Evolutionary conservation across 2,888 invertebrate species (phyloP), one percentile per base, ranked within the genome.

Genomic region (Perizoma affinitatum): DNA sequence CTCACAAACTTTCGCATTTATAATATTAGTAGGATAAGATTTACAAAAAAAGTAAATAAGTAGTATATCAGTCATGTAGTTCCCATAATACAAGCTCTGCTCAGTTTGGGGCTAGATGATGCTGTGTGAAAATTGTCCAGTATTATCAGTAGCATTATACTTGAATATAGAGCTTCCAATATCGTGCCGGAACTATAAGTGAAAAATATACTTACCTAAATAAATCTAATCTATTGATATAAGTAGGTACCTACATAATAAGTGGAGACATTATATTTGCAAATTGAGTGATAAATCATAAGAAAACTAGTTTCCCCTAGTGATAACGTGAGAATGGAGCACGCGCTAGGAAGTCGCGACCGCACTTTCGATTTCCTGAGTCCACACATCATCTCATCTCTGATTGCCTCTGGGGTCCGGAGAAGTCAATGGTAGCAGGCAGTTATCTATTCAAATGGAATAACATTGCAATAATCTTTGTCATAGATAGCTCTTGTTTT

Each of bases 321-420:
- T 73, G 69, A 66, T 71, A 71, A 73, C 74, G 68, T 73, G 75
- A 70, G 72, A 65, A 73, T 71, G 70, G 70, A 63, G 72, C 70
- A 73, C 73, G 69, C 72, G 68, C 58, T 63, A 75, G 78, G 79
- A 77, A 79, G 80, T 80, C 59, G 70, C 72, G 73, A 62, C 73
- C 74, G 73, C 71, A 80, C 85, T 84, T 85, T 86, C 82, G 74
- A 83, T 86, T 86, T 83, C 80, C 75, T 78, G 64, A 64, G 63
- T 61, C 71, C 63, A 62, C 59, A 61, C 48, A 49, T 40, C 54
- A 51, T 50, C 43, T 46, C 47, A 49, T 64, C 60, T 66, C 46
- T 49, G 58, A 50, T 54, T 48, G 70, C 75, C 71, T 66, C 63
- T 50, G 64, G 72, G 69, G 54, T 52, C 6, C 52, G 43, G 43